Conservation (phyloP, 2,797 vertebrate genomes). For the Hipposideros larvatus region DNA sequence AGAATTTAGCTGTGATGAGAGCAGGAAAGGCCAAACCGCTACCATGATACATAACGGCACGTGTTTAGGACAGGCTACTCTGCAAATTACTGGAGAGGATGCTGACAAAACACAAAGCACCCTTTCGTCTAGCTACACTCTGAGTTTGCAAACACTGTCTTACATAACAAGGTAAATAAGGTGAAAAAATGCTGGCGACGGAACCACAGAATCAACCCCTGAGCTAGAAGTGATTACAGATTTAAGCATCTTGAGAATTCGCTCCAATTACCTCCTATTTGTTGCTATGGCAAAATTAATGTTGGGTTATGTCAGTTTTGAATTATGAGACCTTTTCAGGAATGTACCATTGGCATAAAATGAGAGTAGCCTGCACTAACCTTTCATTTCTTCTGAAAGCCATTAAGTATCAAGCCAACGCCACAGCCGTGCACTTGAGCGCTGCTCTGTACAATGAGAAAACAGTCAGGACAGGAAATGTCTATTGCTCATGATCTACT, state of each 20-base stretch:
- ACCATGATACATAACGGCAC: not conserved
- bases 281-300: conserved; percentile 63
- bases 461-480: conserved; percentile 15
- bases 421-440: conserved; percentile 25
- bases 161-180: not conserved
- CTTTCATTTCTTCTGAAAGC: conserved; percentile 59
- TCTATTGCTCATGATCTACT: not conserved
- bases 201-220: not conserved
- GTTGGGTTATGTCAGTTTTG: conserved; percentile 52
- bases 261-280: conserved; percentile 57
- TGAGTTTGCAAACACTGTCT: not conserved
- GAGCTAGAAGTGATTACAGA: not conserved
- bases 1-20: not conserved
- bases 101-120: not conserved
- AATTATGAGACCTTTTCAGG: conserved; percentile 63
- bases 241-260: conserved; percentile 42
- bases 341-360: conserved; percentile 63
- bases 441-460: not conserved
- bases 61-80: not conserved
- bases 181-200: not conserved
- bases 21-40: not conserved
- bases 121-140: not conserved
- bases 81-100: not conserved
- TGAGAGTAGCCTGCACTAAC: not conserved
- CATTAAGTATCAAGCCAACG: not conserved